Percentiles rank a stretch among this genome's conserved stretches.
These are phyloP conservation scores for Monopis laevigella DNA, from an alignment of 2,888 invertebrate genomes.

Conservation along the genomic window DNA sequence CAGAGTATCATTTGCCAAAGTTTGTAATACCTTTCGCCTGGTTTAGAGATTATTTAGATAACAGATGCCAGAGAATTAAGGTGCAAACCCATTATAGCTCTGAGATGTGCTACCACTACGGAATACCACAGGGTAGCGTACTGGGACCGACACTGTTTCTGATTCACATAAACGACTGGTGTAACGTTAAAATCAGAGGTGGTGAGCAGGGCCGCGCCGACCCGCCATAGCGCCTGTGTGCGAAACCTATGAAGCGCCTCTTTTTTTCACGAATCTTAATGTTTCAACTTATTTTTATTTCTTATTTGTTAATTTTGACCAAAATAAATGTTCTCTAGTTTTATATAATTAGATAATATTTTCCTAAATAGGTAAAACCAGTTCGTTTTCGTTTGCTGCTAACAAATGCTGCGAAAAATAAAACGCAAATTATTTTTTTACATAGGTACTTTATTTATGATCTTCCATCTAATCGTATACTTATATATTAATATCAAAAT, in stretches of 20 bases:
- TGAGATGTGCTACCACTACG: too few relatives aligned
- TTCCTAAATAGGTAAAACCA: slow-evolving; percentile 18
- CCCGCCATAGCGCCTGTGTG: not conserved
- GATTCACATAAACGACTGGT: too few relatives aligned
- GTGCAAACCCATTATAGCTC: too few relatives aligned
- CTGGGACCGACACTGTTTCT: too few relatives aligned
- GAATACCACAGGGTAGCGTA: too few relatives aligned
- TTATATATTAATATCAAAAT: slow-evolving; percentile 17
- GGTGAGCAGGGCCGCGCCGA: not conserved
- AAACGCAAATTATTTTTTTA: slow-evolving; percentile 10
- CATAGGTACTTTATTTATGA: slow-evolving; percentile 11
- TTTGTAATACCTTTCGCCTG: too few relatives aligned
- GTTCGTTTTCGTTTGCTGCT: slow-evolving; percentile 18
- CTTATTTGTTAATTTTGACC: slow-evolving; percentile 14
- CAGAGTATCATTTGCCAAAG: too few relatives aligned
- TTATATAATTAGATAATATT: slow-evolving; percentile 13
- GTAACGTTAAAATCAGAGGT: too few relatives aligned
- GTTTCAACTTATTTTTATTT: slow-evolving; percentile 2
- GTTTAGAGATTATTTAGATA: too few relatives aligned
- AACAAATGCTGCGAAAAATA: slow-evolving; percentile 17
- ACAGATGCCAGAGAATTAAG: too few relatives aligned
- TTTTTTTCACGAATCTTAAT: not conserved
- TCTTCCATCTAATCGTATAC: slow-evolving; percentile 13
- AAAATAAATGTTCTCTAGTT: slow-evolving; percentile 15
- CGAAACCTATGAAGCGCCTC: too few relatives aligned